Base-by-base conservation (phyloP, 2,113 vertebrate species). In the Pluvialis apricaria region DNA sequence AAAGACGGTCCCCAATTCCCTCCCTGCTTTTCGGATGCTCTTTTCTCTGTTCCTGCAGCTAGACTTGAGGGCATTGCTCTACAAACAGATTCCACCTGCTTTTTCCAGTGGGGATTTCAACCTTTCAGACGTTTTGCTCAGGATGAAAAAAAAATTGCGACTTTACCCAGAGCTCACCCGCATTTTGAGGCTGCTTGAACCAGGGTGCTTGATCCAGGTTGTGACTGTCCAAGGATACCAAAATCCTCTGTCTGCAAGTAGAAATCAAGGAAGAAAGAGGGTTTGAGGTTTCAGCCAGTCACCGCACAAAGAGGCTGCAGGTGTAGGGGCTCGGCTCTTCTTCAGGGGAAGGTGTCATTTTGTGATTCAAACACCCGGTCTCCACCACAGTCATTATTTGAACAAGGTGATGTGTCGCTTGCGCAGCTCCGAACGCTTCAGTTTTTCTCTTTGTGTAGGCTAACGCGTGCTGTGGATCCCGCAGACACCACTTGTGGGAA, bases 381-480 rank as follows among this genome's bases (percentile, higher is more conserved):
- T 42, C 40, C 45, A 15, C 28, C 49, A 36, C 1, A 3, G 13
- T 15, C 13, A n/a, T 42, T 47, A 24, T 36, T 62, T 0, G 0
- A 34, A 38, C 10, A 20, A 38, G 62, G 42, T 25, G 31, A 17
- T 14, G 8, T 5, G 42, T 49, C 0, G 0, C 26, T 62, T 64
- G 31, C 15, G 49, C 57, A n/a, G 49, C 28, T 52, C 64, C 34
- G 28, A 57, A 10, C 0, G 2, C 36, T 62, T 62, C 26, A 8
- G 11, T 24, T 62, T 36, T 55, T 40, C 61, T 36, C 55, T 61
- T 32, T 12, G 26, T 34, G 32, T 19, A 18, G 54, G 36, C 13
- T 26, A 14, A 57, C 0, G 2, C 38, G n/a, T 54, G 47, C 49
- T 76, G 54, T 15, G 36, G 83, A 7, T 6, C 55, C 61, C 11